Percentiles rank a stretch among this genome's conserved stretches.
Evolutionary conservation across 2,888 invertebrate species (phyloP).

Genomic region (Dione vanillae): DNA sequence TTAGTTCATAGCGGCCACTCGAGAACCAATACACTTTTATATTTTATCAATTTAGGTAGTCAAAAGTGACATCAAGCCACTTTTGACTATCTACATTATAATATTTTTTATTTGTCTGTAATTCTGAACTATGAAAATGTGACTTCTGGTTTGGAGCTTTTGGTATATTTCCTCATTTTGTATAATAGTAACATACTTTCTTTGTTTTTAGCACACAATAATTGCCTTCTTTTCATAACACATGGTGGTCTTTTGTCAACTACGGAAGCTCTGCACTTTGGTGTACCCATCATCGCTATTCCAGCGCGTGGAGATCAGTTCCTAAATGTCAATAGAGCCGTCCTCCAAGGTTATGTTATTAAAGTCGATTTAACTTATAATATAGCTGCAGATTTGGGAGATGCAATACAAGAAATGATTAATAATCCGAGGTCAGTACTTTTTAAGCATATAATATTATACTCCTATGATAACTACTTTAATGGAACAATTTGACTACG

Average conservation of each 20-base stretch:
- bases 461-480: too few species aligned
- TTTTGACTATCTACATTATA: too few species aligned
- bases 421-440: conserved; percentile 54
- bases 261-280: conserved; percentile 61
- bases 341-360: conserved; percentile 57
- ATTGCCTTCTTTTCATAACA: conserved; percentile 61
- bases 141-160: not conserved
- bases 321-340: conserved; percentile 58
- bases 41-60: too few species aligned
- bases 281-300: conserved; percentile 63
- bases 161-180: too few species aligned
- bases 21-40: too few species aligned
- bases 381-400: conserved; percentile 53
- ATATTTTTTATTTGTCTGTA: too few species aligned
- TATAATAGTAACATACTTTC: too few species aligned
- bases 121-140: not conserved
- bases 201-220: conserved; percentile 58
- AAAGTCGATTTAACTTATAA: conserved; percentile 55
- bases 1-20: too few species aligned
- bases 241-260: conserved; percentile 65
- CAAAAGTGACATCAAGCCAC: too few species aligned
- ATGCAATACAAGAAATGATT: conserved; percentile 57
- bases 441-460: too few species aligned
- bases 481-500: too few species aligned
- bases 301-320: conserved; percentile 65